These are phyloP conservation scores for Isurus oxyrinchus DNA, from an alignment of 2,113 vertebrate genomes.

Conservation along the genomic window DNA sequence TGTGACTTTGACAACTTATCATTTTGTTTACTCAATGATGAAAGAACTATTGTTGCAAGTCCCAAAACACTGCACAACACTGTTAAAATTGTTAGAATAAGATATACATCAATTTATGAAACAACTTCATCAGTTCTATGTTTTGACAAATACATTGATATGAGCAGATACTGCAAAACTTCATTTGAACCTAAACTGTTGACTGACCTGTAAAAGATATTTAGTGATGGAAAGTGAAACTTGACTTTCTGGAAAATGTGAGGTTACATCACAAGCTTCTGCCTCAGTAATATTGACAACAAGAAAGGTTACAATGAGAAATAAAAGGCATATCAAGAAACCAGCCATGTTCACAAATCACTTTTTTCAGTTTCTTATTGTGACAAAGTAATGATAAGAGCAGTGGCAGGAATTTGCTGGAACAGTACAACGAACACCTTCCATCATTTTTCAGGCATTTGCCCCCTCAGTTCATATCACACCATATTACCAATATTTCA, in stretches of 20 bases:
- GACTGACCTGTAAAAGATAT: background rate
- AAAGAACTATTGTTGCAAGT: background rate
- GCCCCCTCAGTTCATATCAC: background rate
- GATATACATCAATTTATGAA: background rate
- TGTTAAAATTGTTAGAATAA: slow-evolving; percentile 1
- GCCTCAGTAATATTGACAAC: background rate
- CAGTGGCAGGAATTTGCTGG: background rate
- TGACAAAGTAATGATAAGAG: background rate
- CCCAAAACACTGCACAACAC: background rate
- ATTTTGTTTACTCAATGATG: background rate
- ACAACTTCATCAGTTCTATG: background rate
- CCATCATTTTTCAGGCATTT: background rate
- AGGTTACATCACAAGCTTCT: background rate
- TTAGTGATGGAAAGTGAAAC: background rate
- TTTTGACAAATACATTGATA: background rate
- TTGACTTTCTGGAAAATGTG: background rate
- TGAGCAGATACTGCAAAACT: background rate
- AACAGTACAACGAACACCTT: background rate
- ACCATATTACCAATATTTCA: background rate
- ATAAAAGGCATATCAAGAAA: background rate
- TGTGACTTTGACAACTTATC: background rate
- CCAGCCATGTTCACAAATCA: background rate
- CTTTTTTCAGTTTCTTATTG: background rate
- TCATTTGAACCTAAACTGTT: background rate
- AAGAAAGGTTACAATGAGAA: background rate